phyloP scores from a whole-genome alignment of 2,797 vertebrate genomes.

The Diplodus puntazzo region DNA sequence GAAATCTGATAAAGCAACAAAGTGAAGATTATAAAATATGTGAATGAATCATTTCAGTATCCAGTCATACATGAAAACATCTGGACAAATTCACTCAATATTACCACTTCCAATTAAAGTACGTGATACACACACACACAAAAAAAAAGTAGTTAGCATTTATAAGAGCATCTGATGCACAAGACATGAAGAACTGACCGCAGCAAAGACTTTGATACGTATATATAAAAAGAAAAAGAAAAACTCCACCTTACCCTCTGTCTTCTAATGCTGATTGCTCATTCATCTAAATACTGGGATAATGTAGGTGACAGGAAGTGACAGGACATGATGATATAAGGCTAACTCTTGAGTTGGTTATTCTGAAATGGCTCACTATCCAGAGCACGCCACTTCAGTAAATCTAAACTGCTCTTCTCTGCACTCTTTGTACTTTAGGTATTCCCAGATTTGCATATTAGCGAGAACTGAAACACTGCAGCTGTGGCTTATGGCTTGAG shows the following conservation, averaged over 20 bases:
- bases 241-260: not conserved
- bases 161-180: conserved; percentile 11
- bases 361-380: conserved; percentile 43
- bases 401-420: conserved; percentile 20
- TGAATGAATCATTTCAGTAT: conserved; percentile 3
- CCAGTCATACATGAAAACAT: conserved; percentile 22
- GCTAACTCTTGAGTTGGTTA: conserved; percentile 32
- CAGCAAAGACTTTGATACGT: conserved; percentile 27
- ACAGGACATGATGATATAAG: conserved; percentile 23
- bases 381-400: conserved; percentile 22
- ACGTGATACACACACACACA: conserved; percentile 10
- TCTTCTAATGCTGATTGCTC: not conserved
- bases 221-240: conserved; percentile 3
- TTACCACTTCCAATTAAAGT: conserved; percentile 11
- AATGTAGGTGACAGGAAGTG: conserved; percentile 10
- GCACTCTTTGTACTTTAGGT: conserved; percentile 1
- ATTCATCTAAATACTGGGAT: not conserved
- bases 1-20: conserved; percentile 17
- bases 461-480: conserved; percentile 48
- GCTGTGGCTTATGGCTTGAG: conserved; percentile 67
- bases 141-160: not conserved
- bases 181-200: conserved; percentile 15
- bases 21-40: conserved; percentile 24
- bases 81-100: conserved; percentile 9
- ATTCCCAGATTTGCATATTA: conserved; percentile 47